Percentiles rank a stretch among this genome's conserved stretches.
Conservation (phyloP, 2,888 invertebrate genomes). For the Andrena haemorrhoa region DNA sequence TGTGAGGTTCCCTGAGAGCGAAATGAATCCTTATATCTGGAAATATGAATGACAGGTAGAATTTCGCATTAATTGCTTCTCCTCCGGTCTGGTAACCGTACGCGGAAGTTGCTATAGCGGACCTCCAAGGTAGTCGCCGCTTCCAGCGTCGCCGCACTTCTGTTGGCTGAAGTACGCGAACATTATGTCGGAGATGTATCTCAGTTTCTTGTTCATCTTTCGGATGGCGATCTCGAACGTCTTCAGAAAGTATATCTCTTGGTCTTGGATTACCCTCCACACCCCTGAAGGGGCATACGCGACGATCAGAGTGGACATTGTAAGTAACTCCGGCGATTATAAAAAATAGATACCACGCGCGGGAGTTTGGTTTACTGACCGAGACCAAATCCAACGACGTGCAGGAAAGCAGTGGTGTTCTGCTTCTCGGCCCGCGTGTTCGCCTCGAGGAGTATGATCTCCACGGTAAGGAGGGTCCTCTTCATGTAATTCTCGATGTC, state of each 20-base stretch:
- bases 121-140: slow-evolving; percentile 85
- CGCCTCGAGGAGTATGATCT: slow-evolving; percentile 88
- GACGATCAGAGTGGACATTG: not conserved
- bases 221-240: slow-evolving; percentile 88
- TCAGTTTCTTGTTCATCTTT: slow-evolving; percentile 85
- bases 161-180: slow-evolving; percentile 88
- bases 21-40: slow-evolving; percentile 83
- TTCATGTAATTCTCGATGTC: slow-evolving; percentile 84
- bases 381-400: slow-evolving; percentile 88
- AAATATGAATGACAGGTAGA: slow-evolving; percentile 16
- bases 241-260: slow-evolving; percentile 88
- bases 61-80: not conserved
- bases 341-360: not conserved
- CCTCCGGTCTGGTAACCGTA: accelerated
- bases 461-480: slow-evolving; percentile 84
- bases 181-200: slow-evolving; percentile 88
- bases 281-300: slow-evolving; percentile 85
- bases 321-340: not conserved
- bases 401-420: slow-evolving; percentile 87
- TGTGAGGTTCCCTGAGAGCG: slow-evolving; percentile 81
- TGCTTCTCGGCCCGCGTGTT: slow-evolving; percentile 86
- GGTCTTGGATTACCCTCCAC: slow-evolving; percentile 88
- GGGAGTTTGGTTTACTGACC: slow-evolving; percentile 65
- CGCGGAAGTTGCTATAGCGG: slow-evolving; percentile 15
- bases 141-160: slow-evolving; percentile 85